Conservation (phyloP, 2,113 vertebrate species). For the Trematomus loennbergii region DNA sequence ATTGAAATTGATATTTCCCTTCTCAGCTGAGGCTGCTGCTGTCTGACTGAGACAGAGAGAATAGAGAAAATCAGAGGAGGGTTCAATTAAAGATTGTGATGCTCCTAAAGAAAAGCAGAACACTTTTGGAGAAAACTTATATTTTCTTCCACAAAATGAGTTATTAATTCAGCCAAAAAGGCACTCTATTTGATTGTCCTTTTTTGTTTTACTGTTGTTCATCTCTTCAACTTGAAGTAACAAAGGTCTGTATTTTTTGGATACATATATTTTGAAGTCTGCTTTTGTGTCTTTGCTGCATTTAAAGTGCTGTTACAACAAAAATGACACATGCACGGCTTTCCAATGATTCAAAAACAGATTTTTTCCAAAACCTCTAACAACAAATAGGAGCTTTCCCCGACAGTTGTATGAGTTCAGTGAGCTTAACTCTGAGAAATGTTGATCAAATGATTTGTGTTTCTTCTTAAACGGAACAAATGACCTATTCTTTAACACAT, state of each 20-base stretch:
- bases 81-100: neutral
- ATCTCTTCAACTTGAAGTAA: neutral
- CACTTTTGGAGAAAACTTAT: neutral
- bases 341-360: slow-evolving; percentile 1
- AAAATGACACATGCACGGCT: slow-evolving; percentile 11
- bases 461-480: neutral
- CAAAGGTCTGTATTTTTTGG: neutral
- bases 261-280: neutral
- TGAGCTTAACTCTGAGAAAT: neutral
- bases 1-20: slow-evolving; percentile 37
- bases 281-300: neutral
- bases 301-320: neutral
- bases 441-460: neutral
- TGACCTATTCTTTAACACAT: neutral
- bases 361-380: neutral
- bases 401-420: neutral
- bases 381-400: neutral
- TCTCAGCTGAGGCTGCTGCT: neutral
- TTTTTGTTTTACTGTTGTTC: neutral
- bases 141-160: neutral
- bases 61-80: slow-evolving; percentile 15
- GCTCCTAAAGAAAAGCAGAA: neutral
- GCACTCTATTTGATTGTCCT: neutral
- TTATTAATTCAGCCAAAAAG: neutral
- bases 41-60: neutral